Conservation (phyloP, 2,888 invertebrate species). For the Coelopa pilipes region DNA sequence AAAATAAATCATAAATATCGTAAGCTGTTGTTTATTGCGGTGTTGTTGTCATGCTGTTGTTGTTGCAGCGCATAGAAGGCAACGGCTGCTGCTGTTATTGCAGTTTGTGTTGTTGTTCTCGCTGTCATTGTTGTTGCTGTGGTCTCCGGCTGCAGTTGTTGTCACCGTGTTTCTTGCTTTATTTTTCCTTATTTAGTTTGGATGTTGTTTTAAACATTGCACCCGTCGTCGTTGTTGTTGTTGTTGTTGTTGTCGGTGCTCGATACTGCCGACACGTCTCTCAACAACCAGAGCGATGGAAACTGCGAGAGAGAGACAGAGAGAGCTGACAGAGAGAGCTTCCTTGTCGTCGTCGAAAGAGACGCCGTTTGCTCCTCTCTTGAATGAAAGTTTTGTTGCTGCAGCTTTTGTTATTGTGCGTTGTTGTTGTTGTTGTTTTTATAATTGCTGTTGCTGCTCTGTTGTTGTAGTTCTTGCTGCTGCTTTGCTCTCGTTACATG, state of each 20-base stretch:
- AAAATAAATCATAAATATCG: conserved; percentile 13
- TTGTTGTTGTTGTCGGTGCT: no score
- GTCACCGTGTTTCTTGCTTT: background rate
- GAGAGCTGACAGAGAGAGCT: no score
- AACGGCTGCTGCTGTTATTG: background rate
- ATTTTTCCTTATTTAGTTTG: background rate
- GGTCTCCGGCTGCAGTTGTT: background rate
- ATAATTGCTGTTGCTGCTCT: background rate
- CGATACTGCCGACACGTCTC: no score
- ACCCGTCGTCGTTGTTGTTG: no score
- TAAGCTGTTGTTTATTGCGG: conserved; percentile 4
- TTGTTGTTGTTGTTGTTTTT: background rate
- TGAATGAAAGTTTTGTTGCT: no score
- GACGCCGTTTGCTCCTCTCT: no score
- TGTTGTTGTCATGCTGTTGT: conserved; percentile 24
- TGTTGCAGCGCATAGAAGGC: conserved; percentile 14
- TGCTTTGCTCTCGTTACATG: background rate
- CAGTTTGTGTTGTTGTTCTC: background rate
- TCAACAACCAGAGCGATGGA: no score
- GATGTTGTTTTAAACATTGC: background rate
- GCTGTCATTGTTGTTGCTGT: background rate
- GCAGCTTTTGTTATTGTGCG: no score
- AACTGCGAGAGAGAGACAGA: no score
- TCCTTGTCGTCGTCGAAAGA: no score
- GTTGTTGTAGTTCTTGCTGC: no score